Evolutionary conservation across 2,797 vertebrate species (phyloP).

Genomic region (Lemur catta): DNA sequence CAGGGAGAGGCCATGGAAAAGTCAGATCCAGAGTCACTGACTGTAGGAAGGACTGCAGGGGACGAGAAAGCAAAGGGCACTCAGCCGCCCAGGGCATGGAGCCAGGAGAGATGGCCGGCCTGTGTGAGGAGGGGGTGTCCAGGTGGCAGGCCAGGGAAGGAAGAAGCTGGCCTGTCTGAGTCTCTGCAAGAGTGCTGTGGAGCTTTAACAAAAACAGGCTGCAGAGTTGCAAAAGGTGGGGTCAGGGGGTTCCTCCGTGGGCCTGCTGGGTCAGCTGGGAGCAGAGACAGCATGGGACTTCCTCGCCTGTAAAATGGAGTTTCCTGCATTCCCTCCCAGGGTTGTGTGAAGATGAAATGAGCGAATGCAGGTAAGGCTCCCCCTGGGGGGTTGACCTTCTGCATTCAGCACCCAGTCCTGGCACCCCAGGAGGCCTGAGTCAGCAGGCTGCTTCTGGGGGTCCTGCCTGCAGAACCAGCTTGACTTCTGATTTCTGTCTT

Average conservation of each 20-base stretch:
- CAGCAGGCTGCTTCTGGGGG: not conserved
- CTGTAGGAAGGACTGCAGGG: not conserved
- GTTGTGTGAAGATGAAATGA: not conserved
- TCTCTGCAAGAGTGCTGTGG: not conserved
- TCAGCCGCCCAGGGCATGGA: fast-evolving
- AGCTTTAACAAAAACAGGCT: not conserved
- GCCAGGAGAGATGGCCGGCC: not conserved
- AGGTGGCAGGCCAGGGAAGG: not conserved
- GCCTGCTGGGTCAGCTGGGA: not conserved
- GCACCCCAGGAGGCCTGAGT: not conserved
- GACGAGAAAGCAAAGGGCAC: not conserved
- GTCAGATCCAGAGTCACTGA: not conserved
- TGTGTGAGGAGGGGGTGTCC: not conserved
- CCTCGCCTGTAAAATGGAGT: not conserved
- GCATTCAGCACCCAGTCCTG: not conserved
- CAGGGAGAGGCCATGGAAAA: not conserved
- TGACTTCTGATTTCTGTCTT: constrained; percentile 64
- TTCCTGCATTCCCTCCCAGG: not conserved
- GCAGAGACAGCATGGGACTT: not conserved
- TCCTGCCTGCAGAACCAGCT: constrained; percentile 46
- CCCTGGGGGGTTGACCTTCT: not conserved
- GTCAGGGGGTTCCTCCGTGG: not conserved
- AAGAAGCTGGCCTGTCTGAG: not conserved
- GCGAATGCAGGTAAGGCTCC: not conserved
- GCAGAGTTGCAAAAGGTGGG: not conserved